Evolutionary conservation across 2,888 invertebrate genomes (phyloP), one percentile per base, ranked within the genome.

Genomic region (Noctua janthina): DNA sequence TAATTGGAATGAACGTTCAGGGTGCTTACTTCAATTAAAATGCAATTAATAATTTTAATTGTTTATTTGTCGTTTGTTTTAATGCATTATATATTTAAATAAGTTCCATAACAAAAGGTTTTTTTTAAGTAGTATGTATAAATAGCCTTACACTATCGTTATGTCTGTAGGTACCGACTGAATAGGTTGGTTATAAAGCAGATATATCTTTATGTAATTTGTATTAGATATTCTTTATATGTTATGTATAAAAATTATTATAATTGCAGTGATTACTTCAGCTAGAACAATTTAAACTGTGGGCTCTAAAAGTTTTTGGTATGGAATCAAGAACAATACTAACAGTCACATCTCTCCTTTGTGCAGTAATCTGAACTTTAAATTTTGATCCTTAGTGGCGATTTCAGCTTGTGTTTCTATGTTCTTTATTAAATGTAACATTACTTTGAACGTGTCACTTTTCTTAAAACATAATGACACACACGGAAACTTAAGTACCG

Each of bases 31-130:
- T 85, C 82, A 92, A 92, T 90, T 82, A 92, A 93, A 93, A 92
- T 88, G 79, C 91, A 86, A 79, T 78, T 82, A 78, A 86, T 86
- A 88, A 90, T 95, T 95, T 95, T 93, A 92, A 92, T 94, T 94
- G 93, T 96, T 96, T 96, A 96, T 96, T 96, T 96, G 94, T 96
- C 94, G 93, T 96, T 97, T 96, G 95, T 96, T 96, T 96, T 95
- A 95, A 96, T 96, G 95, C 94, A 94, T 96, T 95, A 95, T 95
- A 96, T 96, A 95, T 95, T 92, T 96, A 96, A 96, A 96, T 96
- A 96, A 95, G 95, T 96, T 96, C 91, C 94, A 96, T 96, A 97
- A 96, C 96, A 97, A 97, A 96, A 96, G 91, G 94, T 94, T 92
- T 93, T 90, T 90, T 89, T 94, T 94, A 94, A 93, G 92, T 94